Evolutionary conservation across 1,140 invertebrate genomes (phyloP).

Genomic region (Drosophila nigrodunni): DNA sequence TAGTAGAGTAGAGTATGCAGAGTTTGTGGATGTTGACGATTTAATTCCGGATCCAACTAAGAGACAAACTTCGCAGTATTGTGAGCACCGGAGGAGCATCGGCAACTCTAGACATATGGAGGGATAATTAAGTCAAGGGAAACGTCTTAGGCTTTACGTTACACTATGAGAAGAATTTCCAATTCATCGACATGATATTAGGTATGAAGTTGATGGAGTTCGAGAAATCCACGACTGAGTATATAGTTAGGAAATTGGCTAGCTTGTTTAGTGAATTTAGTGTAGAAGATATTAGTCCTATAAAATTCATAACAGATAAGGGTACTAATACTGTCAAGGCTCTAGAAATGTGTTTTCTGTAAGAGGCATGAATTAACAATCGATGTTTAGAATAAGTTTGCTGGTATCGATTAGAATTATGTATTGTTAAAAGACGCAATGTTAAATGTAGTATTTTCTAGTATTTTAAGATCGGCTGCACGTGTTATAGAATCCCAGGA

Average conservation of each 20-base stretch:
- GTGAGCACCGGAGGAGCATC: background rate
- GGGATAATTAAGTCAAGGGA: background rate
- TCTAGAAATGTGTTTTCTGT: background rate
- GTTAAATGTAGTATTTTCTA: no score
- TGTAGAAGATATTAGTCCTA: slow-evolving; percentile 19
- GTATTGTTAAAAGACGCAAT: no score
- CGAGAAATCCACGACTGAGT: slow-evolving; percentile 16
- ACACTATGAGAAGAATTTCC: background rate
- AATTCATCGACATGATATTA: background rate
- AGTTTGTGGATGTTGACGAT: no score
- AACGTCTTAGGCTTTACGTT: background rate
- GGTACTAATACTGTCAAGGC: slow-evolving; percentile 29
- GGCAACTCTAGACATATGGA: background rate
- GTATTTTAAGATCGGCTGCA: no score
- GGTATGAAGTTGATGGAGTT: slow-evolving; percentile 5
- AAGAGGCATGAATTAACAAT: no score
- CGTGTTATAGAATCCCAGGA: no score
- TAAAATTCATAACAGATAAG: slow-evolving; percentile 37
- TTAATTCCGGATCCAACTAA: no score
- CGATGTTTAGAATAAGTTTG: no score
- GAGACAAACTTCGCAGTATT: no score
- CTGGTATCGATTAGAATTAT: no score
- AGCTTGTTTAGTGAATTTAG: slow-evolving; percentile 2
- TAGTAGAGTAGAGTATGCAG: no score
- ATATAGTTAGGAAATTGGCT: background rate